Percentiles rank a stretch among this genome's conserved stretches.
Evolutionary conservation across 2,888 invertebrate species (phyloP).

Genomic region (Odontothrips loti): DNA sequence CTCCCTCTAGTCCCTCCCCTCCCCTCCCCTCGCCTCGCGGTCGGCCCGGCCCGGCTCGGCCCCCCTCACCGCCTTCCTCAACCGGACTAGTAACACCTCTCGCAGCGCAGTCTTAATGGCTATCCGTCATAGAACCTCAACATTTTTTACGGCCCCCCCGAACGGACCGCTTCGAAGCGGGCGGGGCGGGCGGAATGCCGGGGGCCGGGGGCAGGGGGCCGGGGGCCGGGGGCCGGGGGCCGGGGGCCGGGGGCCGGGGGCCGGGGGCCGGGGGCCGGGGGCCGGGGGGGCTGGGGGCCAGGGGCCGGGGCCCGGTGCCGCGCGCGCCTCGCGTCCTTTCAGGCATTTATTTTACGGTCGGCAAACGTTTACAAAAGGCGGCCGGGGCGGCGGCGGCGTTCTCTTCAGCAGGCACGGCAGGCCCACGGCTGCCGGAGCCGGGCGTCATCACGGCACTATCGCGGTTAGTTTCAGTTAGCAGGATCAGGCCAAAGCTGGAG

Average conservation of each 20-base stretch:
- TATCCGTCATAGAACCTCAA: constrained; percentile 19
- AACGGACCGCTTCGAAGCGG: not conserved
- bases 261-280: not conserved
- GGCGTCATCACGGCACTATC: too few species aligned
- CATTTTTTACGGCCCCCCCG: constrained; percentile 9
- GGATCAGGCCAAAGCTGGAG: too few species aligned
- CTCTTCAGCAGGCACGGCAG: not conserved
- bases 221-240: not conserved
- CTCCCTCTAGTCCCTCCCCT: too few species aligned
- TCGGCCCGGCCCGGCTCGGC: not conserved
- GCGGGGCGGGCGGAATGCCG: not conserved
- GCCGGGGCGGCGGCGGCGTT: not conserved
- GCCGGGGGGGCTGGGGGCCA: not conserved
- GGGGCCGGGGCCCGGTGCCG: not conserved
- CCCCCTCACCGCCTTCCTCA: not conserved
- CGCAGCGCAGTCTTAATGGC: constrained; percentile 8
- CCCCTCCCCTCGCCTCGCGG: not conserved
- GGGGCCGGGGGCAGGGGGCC: not conserved
- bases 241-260: not conserved
- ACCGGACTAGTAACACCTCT: constrained; percentile 16
- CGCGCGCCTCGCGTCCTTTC: not conserved
- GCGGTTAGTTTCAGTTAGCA: too few species aligned
- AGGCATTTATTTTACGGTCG: constrained; percentile 14
- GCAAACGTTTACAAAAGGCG: not conserved
- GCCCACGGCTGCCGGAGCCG: too few species aligned